phyloP scores from a whole-genome alignment of 1,140 invertebrate genomes.

The Drosophila obscura region DNA sequence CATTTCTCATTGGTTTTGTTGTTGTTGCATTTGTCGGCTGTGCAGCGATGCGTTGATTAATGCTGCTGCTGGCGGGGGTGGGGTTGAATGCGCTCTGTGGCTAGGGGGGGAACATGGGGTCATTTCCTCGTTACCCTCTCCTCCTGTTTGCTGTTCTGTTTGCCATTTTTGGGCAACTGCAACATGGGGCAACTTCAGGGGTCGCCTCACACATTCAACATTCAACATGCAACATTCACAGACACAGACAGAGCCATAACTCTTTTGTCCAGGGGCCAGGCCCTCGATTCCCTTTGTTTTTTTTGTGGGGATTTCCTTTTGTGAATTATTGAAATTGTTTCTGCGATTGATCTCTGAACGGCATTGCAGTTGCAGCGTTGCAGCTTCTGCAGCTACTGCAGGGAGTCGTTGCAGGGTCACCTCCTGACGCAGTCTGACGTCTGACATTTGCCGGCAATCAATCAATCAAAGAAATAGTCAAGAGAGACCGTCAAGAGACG shows the following conservation, averaged over 20 bases:
- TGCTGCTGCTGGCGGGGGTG: constrained; percentile 30
- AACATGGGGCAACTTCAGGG: constrained; percentile 73
- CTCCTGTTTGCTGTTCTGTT: not conserved
- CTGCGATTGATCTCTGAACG: constrained; percentile 58
- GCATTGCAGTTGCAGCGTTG: constrained; percentile 14
- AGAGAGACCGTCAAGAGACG: constrained; percentile 37
- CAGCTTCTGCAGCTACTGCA: constrained; percentile 39
- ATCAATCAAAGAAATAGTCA: constrained; percentile 69
- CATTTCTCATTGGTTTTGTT: constrained; percentile 68
- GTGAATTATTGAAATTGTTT: constrained; percentile 81
- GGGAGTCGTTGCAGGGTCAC: constrained; percentile 44
- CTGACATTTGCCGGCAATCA: constrained; percentile 61
- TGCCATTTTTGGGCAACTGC: constrained; percentile 30
- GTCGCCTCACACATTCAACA: constrained; percentile 45
- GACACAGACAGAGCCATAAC: constrained; percentile 47
- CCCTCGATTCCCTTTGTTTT: constrained; percentile 18
- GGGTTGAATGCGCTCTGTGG: constrained; percentile 46
- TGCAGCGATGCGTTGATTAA: constrained; percentile 80
- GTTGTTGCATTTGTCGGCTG: constrained; percentile 47
- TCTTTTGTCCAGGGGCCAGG: constrained; percentile 37
- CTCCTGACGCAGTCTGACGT: constrained; percentile 10
- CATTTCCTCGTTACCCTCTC: constrained; percentile 20
- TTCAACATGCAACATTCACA: not conserved
- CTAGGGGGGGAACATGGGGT: not conserved
- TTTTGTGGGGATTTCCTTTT: constrained; percentile 57